Evolutionary conservation across 2,797 vertebrate species (phyloP).

Genomic region (Poeciliopsis infans): DNA sequence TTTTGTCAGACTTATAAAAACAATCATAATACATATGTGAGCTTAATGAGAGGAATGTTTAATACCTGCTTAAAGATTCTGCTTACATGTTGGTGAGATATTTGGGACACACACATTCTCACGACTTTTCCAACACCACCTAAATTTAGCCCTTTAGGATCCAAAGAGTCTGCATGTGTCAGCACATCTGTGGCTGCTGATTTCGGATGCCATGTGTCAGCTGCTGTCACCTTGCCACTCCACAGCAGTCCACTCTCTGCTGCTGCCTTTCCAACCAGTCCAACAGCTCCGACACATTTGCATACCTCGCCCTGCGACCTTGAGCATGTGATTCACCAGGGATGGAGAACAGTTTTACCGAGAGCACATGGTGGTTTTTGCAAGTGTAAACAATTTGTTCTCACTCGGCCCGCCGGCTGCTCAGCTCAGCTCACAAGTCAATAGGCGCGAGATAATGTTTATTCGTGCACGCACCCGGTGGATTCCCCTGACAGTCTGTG

Average conservation of each 20-base stretch:
- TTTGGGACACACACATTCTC: conserved; percentile 16
- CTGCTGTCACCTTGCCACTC: conserved; percentile 19
- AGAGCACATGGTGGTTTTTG: conserved; percentile 36
- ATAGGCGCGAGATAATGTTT: conserved; percentile 70
- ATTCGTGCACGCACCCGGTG: conserved; percentile 53
- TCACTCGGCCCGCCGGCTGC: conserved; percentile 58
- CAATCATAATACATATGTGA: neutral
- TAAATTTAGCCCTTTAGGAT: conserved; percentile 8
- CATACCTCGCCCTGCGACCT: conserved; percentile 56
- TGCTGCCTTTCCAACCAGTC: neutral
- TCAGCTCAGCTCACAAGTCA: conserved; percentile 65
- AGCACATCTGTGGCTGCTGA: conserved; percentile 28
- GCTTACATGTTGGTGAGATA: conserved; percentile 22
- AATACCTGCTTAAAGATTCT: neutral
- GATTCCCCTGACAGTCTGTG: conserved; percentile 47
- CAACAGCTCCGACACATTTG: conserved; percentile 37
- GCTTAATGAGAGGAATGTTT: neutral
- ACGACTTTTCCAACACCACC: neutral
- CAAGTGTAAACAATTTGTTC: conserved; percentile 72
- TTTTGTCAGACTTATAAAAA: neutral
- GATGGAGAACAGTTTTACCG: conserved; percentile 48
- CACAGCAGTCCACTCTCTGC: conserved; percentile 6
- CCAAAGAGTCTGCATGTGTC: conserved; percentile 11
- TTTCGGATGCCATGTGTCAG: conserved; percentile 41
- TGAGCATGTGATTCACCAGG: conserved; percentile 38